Evolutionary conservation across 2,113 vertebrate species (phyloP).

Genomic region (Megaceryle maxima): DNA sequence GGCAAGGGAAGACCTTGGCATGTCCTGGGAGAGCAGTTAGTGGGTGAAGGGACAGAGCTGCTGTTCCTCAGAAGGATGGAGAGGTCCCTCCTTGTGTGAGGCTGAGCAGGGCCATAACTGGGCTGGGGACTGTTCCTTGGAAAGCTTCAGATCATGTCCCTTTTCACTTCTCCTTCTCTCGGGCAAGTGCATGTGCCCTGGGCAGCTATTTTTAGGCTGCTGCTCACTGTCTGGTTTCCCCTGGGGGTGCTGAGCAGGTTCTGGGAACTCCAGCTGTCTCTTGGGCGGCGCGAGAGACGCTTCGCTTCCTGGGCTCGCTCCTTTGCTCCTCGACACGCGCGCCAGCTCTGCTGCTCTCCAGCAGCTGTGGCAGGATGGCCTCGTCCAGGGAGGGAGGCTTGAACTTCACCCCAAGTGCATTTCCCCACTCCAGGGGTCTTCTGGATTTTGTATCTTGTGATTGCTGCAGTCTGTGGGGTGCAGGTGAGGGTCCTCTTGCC

Average conservation of each 20-base stretch:
- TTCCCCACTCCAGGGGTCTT: neutral
- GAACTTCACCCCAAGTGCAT: neutral
- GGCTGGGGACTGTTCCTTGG: constrained; percentile 24
- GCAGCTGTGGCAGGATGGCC: rapidly evolving
- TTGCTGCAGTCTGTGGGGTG: neutral
- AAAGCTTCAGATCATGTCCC: neutral
- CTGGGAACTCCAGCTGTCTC: constrained; percentile 52
- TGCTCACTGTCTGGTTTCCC: neutral
- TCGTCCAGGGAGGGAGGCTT: neutral
- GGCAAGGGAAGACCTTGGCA: neutral
- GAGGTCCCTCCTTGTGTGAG: rapidly evolving
- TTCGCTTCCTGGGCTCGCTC: neutral
- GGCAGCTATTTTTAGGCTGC: constrained; percentile 52
- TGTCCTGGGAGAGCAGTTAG: rapidly evolving
- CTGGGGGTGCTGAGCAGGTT: constrained; percentile 45
- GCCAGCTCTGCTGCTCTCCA: neutral
- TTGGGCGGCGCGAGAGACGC: neutral
- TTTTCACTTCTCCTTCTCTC: constrained; percentile 50
- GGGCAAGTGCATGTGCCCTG: neutral
- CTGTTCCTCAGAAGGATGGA: neutral
- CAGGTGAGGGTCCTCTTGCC: rapidly evolving
- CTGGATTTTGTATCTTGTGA: neutral
- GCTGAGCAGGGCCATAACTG: rapidly evolving
- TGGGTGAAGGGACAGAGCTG: neutral
- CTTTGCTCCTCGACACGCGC: neutral